Evolutionary conservation across 1,140 invertebrate species (phyloP).

Genomic region (Acromyrmex heyeri): DNA sequence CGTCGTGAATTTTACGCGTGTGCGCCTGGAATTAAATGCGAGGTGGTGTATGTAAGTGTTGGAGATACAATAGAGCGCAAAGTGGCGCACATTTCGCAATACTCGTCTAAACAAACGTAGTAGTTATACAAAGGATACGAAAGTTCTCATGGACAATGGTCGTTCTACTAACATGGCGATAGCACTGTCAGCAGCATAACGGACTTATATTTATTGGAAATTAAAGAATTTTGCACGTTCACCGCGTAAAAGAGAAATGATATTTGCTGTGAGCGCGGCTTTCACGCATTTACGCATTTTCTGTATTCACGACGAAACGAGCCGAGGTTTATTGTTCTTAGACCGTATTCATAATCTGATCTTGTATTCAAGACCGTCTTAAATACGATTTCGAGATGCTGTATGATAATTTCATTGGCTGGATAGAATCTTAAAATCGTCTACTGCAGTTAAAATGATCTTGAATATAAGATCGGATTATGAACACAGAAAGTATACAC

Average conservation of each 20-base stretch:
- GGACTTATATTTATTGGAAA: background rate
- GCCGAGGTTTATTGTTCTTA: background rate
- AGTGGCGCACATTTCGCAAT: background rate
- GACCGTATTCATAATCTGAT: background rate
- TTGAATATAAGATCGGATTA: background rate
- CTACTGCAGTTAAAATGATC: background rate
- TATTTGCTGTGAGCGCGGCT: background rate
- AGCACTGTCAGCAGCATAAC: too few relatives aligned
- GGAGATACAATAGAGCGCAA: constrained; percentile 3
- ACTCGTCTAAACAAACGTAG: background rate
- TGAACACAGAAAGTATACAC: too few relatives aligned
- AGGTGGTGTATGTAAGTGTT: background rate
- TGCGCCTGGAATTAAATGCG: constrained; percentile 7
- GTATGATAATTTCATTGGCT: background rate
- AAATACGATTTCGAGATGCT: background rate
- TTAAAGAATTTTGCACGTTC: background rate
- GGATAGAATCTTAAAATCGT: background rate
- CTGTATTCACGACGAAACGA: background rate
- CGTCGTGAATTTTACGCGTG: background rate
- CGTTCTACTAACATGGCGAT: background rate
- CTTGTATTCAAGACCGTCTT: background rate
- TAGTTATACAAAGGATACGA: background rate
- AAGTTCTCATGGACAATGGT: background rate
- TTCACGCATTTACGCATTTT: background rate
- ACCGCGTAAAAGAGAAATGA: background rate